Conservation (phyloP, 2,797 vertebrate genomes). For the Epinephelus coioides region DNA sequence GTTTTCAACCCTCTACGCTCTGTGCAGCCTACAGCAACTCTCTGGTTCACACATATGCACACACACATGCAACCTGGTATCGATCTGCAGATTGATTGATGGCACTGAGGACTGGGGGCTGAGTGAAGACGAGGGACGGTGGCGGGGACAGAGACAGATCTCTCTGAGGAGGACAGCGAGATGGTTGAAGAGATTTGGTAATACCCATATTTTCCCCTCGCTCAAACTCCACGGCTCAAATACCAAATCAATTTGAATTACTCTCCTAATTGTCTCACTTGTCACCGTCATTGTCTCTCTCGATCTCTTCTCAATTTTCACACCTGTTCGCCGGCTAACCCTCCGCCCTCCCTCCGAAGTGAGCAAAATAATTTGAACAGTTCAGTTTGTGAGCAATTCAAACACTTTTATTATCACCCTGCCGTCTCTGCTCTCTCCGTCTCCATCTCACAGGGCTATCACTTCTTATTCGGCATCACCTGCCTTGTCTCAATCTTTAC, state of each 20-base stretch:
- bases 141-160: constrained; percentile 20
- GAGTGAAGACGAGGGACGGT: background rate
- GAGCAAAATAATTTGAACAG: constrained; percentile 4
- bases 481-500: background rate
- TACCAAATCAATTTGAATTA: constrained; percentile 37
- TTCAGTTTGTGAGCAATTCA: background rate
- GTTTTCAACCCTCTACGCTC: background rate
- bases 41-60: background rate
- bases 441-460: constrained; percentile 13
- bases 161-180: constrained; percentile 26
- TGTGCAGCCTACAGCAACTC: constrained; percentile 4
- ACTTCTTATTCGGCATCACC: constrained; percentile 28
- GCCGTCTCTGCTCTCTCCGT: background rate
- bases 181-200: constrained; percentile 17
- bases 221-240: background rate
- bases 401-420: constrained; percentile 16
- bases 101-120: constrained; percentile 9
- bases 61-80: constrained; percentile 14
- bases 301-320: background rate
- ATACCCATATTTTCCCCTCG: background rate
- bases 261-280: constrained; percentile 25
- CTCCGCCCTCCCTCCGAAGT: background rate
- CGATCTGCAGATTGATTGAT: constrained; percentile 51
- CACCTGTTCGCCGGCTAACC: background rate
- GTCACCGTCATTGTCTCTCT: background rate